Percentiles rank a stretch among this genome's conserved stretches.
phyloP scores from a whole-genome alignment of 2,797 vertebrate species.

The Melanogrammus aeglefinus region DNA sequence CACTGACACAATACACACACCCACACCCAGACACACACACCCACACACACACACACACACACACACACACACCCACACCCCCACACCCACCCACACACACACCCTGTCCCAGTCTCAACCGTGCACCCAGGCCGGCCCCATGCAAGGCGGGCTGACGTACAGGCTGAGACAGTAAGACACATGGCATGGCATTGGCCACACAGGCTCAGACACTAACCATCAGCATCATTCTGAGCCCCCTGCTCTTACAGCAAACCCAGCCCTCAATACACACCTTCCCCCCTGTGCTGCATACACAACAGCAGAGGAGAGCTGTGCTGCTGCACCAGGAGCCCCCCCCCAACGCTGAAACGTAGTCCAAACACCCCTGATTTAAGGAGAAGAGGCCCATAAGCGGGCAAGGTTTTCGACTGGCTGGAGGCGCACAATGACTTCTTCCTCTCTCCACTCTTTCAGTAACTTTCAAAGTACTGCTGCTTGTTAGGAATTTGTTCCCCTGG shows the following conservation, averaged over 20 bases:
- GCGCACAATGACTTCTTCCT: background rate
- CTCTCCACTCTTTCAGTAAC: background rate
- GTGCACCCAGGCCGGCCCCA: conserved; percentile 54
- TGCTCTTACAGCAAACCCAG: conserved; percentile 8
- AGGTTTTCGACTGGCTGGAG: background rate
- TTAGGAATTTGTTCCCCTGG: background rate
- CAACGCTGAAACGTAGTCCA: background rate
- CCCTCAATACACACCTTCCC: too few relatives aligned
- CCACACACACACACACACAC: conserved; percentile 26
- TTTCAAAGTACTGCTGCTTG: background rate
- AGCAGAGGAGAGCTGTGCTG: conserved; percentile 15
- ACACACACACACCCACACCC: background rate
- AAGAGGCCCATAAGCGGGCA: background rate
- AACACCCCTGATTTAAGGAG: background rate
- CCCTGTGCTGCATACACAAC: background rate
- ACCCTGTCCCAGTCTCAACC: conserved; percentile 33
- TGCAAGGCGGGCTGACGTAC: conserved; percentile 54
- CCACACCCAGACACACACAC: conserved; percentile 23
- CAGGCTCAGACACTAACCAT: conserved; percentile 63
- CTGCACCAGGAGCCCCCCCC: background rate
- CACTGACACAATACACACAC: conserved; percentile 35
- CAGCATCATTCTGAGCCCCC: conserved; percentile 62
- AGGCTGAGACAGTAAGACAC: conserved; percentile 57
- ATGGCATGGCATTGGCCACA: too few relatives aligned
- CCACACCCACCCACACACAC: conserved; percentile 33